Evolutionary conservation across 2,888 invertebrate species (phyloP).

Genomic region (Chouioia cunea): DNA sequence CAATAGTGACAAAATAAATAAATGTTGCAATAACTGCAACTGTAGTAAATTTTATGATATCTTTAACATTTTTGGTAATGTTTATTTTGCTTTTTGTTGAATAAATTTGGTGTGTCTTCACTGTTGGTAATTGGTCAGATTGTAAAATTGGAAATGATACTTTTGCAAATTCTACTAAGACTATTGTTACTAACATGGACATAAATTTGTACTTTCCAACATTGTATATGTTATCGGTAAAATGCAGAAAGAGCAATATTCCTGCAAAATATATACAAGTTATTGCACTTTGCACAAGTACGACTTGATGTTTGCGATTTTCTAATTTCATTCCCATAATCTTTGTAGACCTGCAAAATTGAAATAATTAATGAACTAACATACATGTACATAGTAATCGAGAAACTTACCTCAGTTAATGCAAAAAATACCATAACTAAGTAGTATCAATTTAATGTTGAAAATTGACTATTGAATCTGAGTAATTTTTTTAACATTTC

Average conservation of each 20-base stretch:
- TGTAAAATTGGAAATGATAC: constrained; percentile 60
- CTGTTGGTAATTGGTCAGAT: constrained; percentile 53
- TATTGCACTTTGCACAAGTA: constrained; percentile 71
- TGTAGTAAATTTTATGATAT: constrained; percentile 70
- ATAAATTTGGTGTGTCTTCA: constrained; percentile 61
- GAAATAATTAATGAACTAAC: neutral
- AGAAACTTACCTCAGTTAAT: neutral
- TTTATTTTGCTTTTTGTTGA: constrained; percentile 66
- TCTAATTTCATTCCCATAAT: constrained; percentile 51
- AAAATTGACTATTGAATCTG: neutral
- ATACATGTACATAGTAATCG: neutral
- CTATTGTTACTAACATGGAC: constrained; percentile 64
- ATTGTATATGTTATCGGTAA: constrained; percentile 73
- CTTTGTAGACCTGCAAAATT: constrained; percentile 25
- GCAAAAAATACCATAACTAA: neutral
- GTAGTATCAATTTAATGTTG: neutral
- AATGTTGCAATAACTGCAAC: constrained; percentile 69
- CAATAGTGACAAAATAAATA: constrained; percentile 73
- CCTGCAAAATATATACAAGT: constrained; percentile 76
- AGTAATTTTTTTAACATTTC: too few relatives aligned
- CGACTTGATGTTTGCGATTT: constrained; percentile 56
- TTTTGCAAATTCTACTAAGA: constrained; percentile 73
- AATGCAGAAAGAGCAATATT: constrained; percentile 72
- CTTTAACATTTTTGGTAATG: constrained; percentile 69
- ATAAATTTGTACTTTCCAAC: constrained; percentile 72